Conservation (phyloP, 92 coral and sea anemone species). For the Desmophyllum pertusum region DNA sequence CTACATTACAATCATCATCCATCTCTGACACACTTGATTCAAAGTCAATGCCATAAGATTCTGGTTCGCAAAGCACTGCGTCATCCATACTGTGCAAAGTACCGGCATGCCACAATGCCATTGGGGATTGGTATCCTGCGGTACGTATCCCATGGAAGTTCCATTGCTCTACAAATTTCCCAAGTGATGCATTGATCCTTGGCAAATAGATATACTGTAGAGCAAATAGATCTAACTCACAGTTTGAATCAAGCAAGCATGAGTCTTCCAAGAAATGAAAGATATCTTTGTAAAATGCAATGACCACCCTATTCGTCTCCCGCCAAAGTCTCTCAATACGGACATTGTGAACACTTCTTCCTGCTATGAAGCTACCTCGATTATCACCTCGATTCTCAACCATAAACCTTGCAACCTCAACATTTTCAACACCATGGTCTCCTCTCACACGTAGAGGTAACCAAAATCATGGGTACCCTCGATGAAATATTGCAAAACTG, state of each 20-base stretch:
- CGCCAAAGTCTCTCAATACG: slow-evolving; percentile 66
- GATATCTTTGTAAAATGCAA: slow-evolving; percentile 56
- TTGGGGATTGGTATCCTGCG: slow-evolving; percentile 59
- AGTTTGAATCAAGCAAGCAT: slow-evolving; percentile 52
- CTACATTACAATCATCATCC: slow-evolving; percentile 30
- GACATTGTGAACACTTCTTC: slow-evolving; percentile 60
- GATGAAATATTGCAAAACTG: slow-evolving; percentile 39
- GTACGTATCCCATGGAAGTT: slow-evolving; percentile 66
- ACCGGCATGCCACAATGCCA: slow-evolving; percentile 60
- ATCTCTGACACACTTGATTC: slow-evolving; percentile 57
- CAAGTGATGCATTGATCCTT: slow-evolving; percentile 54
- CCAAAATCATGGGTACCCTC: slow-evolving; percentile 54
- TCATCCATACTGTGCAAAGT: slow-evolving; percentile 49
- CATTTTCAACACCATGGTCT: slow-evolving; percentile 61
- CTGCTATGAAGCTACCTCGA: slow-evolving; percentile 74
- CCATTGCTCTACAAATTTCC: slow-evolving; percentile 53
- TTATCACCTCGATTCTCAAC: slow-evolving; percentile 54
- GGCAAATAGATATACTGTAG: slow-evolving; percentile 65
- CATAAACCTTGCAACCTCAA: slow-evolving; percentile 66
- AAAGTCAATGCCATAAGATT: slow-evolving; percentile 66
- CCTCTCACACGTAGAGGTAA: slow-evolving; percentile 60
- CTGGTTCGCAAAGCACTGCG: slow-evolving; percentile 50
- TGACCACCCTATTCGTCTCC: slow-evolving; percentile 66
- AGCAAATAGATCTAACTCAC: slow-evolving; percentile 60
- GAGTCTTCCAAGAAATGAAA: slow-evolving; percentile 64